A percentile compares a stretch with the other conserved stretches of the same genome.
Conservation (phyloP, 2,797 vertebrate genomes). For the Jordanella pulchra region DNA sequence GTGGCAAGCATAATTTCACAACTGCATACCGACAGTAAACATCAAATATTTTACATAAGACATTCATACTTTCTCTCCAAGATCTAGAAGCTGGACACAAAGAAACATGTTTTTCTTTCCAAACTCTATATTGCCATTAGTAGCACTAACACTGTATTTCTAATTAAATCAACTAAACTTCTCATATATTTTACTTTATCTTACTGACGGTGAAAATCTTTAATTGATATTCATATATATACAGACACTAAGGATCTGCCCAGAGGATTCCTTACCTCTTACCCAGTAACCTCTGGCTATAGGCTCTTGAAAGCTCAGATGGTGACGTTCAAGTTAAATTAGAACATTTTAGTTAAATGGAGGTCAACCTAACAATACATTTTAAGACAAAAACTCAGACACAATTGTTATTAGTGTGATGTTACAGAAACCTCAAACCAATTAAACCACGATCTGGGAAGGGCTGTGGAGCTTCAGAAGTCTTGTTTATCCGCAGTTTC, state of each 20-base stretch:
- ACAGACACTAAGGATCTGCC: neutral
- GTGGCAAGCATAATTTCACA: slow-evolving; percentile 6
- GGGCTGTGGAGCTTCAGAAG: too few species aligned
- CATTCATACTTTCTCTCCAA: slow-evolving; percentile 21
- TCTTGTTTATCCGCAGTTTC: too few species aligned
- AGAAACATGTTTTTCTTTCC: slow-evolving; percentile 10
- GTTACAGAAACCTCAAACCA: too few species aligned
- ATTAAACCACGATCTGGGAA: too few species aligned
- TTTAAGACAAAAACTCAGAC: too few species aligned
- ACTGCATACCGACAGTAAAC: slow-evolving; percentile 13
- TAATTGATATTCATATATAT: neutral
- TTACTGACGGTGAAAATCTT: neutral
- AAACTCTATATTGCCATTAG: neutral
- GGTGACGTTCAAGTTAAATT: too few species aligned
- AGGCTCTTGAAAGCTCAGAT: too few species aligned
- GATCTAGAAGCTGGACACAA: slow-evolving; percentile 9
- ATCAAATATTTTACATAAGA: slow-evolving; percentile 4
- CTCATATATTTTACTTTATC: neutral
- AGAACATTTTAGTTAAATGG: too few species aligned
- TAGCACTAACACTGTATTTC: too few species aligned
- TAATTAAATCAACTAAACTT: neutral
- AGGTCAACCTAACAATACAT: too few species aligned
- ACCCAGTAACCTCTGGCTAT: too few species aligned
- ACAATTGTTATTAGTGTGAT: too few species aligned
- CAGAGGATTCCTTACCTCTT: neutral